Conservation (phyloP, 2,113 vertebrate genomes). For the Hirundichthys speculiger region DNA sequence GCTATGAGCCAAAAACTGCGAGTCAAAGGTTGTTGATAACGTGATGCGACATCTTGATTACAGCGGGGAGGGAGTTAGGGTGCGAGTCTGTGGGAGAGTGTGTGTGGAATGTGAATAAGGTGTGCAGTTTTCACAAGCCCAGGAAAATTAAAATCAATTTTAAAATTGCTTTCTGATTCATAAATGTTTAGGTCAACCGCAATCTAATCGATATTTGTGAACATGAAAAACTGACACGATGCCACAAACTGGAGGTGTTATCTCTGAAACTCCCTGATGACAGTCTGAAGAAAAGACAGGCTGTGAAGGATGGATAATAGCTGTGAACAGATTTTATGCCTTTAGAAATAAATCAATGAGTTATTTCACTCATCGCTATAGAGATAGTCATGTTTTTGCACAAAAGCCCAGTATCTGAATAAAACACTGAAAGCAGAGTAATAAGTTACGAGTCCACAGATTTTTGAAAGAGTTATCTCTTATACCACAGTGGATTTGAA, state of each 20-base stretch:
- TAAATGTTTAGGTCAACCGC: constrained; percentile 12
- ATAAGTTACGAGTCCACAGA: no score
- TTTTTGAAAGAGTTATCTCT: no score
- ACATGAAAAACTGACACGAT: background rate
- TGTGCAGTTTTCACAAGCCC: constrained; percentile 7
- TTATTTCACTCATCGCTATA: no score
- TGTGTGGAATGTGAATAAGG: background rate
- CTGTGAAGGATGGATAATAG: no score
- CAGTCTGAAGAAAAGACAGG: background rate
- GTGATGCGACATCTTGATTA: constrained; percentile 50
- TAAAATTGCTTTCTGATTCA: constrained; percentile 24
- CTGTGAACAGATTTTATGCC: no score
- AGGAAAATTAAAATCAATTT: constrained; percentile 34
- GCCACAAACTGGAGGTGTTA: constrained; percentile 1
- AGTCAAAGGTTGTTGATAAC: constrained; percentile 55
- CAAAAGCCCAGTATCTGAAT: no score
- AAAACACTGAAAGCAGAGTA: no score
- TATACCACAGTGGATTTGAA: no score
- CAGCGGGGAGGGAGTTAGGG: background rate
- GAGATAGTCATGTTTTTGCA: no score
- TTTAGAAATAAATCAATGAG: no score
- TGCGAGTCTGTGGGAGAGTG: no score
- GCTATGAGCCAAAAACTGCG: constrained; percentile 32
- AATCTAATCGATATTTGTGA: constrained; percentile 22
- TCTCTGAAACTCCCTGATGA: constrained; percentile 3